Base-by-base conservation (phyloP, 2,888 invertebrate species). In the Nephrocerus scutellatus region DNA sequence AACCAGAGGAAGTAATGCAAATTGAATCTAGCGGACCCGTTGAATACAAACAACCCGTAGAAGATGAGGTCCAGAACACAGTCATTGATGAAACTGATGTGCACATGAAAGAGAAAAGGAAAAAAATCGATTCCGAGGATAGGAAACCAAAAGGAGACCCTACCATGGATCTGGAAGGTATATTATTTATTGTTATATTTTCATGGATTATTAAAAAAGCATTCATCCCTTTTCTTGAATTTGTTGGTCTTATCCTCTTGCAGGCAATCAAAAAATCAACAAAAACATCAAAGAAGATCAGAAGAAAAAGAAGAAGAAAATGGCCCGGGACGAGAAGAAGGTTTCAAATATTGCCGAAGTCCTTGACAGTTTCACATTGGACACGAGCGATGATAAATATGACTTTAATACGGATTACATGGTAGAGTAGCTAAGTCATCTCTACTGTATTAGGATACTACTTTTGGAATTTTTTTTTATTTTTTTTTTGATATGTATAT, bases 121-220 rank as follows among this genome's bases (percentile, higher is more conserved):
- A 59, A 6, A 65, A 66, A 37, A n/a, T 55, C 5, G 53, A 53
- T 3, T 45, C 53, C 6, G 20, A 40, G 3, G 56, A 49, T 9
- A 54, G 52, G 20, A 67, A 63, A 41, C 68, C 68, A 30, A 79
- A 78, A 58, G 41, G 53, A 3, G 79, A 85, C 63, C 79, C 82
- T 0, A 73, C 78, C 57, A 77, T 80, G 73, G 70, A 73, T 31
- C 60, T 85, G 34, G 82, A 83, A 61, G 86, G 86, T 44, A 82
- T 41, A 23, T 5, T 41, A 3, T 8, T 15, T 8, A 20, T 14
- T 15, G 19, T 8, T 26, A 12, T 21, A 25, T 2, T 13, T 23
- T 12, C 30, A 30, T n/a, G 7, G 10, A 12, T 5, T 18, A 14
- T 22, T 10, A 28, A 19, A 19, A 22, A 12, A 30, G 30, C 4